Evolutionary conservation across 2,888 invertebrate genomes (phyloP).

Genomic region (Sesia apiformis): DNA sequence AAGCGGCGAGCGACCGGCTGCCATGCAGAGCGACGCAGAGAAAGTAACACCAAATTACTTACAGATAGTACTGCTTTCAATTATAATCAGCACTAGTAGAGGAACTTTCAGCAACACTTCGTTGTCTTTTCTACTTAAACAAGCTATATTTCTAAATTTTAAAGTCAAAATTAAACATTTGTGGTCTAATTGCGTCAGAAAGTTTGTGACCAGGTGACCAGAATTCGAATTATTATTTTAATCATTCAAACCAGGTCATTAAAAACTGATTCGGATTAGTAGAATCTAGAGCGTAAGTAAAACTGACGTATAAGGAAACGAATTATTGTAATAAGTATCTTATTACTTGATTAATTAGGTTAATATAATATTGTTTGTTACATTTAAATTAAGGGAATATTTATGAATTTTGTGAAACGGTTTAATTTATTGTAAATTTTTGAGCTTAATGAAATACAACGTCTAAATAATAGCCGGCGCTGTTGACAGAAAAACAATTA

Average conservation of each 20-base stretch:
- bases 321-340: slow-evolving; percentile 44
- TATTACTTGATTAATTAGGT: slow-evolving; percentile 3
- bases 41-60: slow-evolving; percentile 27
- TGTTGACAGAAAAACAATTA: too few species aligned
- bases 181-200: not conserved
- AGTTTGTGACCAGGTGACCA: slow-evolving; percentile 50
- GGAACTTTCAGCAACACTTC: too few species aligned
- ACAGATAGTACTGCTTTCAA: slow-evolving; percentile 22
- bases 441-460: too few species aligned
- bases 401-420: not conserved
- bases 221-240: slow-evolving; percentile 16
- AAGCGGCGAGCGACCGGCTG: slow-evolving; percentile 81
- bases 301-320: slow-evolving; percentile 45
- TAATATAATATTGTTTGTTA: not conserved
- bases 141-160: not conserved
- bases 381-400: not conserved
- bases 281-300: slow-evolving; percentile 15
- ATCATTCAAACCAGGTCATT: slow-evolving; percentile 26
- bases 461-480: too few species aligned
- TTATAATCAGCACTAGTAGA: slow-evolving; percentile 9
- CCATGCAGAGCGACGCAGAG: slow-evolving; percentile 70
- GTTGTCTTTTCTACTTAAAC: not conserved
- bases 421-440: too few species aligned
- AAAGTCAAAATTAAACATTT: not conserved
- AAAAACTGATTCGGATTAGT: not conserved